Base-by-base conservation (phyloP, 2,113 vertebrate genomes). In the Melanerpes formicivorus region DNA sequence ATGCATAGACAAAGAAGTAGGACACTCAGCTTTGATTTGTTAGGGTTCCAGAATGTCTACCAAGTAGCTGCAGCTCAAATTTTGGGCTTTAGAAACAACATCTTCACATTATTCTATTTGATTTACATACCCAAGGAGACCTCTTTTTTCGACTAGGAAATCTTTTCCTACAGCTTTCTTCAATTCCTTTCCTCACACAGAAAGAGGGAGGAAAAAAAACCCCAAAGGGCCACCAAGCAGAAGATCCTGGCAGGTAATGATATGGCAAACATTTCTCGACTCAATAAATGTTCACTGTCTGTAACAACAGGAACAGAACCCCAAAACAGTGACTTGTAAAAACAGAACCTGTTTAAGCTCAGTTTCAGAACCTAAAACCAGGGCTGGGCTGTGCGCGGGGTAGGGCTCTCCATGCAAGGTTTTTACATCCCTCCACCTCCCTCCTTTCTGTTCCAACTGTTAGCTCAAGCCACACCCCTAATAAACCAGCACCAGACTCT, bases 401-500 rank as follows among this genome's bases (percentile, higher is more conserved):
- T 9, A 50, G 66, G 14, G 27, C 4, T 80, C 48, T 52, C 65
- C 56, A 37, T 9, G 3, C 2, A 14, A 10, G n/a, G 6, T 25
- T 77, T 85, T 81, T 30, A 80, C 40, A 83, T 30, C 63, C 18
- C 70, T 72, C 42, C 48, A 17, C 80, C 59, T 93, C 87, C 94
- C 62, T 75, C 95, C 80, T 80, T 86, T 80, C 92, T 67, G 7
- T 58, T 93, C 69, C 76, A 67, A 91, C 67, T 92, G 72, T 65
- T 48, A 69, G 70, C 32, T 86, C 88, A 93, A 60, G 27, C 75
- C 50, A 48, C 29, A 23, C 17, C 81, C 79, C 46, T 9, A 6
- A 52, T 48, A 62, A 72, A 78, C 22, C 59, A 90, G 22, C 63
- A 56, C 32, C 67, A 46, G 50, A 27, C 7, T 60, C 48, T 58